Base-by-base conservation (phyloP, 1,140 invertebrate species). In the Apis florea region DNA sequence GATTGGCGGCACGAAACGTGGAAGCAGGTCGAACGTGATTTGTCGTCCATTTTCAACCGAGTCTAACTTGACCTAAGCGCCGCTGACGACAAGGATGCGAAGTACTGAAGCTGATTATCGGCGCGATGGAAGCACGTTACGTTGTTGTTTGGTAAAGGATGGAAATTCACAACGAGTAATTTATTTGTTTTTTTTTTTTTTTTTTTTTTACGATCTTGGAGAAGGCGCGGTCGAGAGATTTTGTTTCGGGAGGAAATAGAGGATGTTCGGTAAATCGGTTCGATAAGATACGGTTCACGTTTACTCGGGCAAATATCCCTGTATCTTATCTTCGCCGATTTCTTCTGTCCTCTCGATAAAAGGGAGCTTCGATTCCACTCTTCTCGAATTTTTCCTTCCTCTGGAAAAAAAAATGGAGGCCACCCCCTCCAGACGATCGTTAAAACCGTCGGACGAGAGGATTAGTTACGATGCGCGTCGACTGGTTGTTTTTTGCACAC, bases 21-120 rank as follows among this genome's bases (percentile, higher is more conserved):
- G n/a, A n/a, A n/a, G n/a, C n/a, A 69, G 53, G 53, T 71, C 51
- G 75, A 53, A 13, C 19, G n/a, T 76, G 67, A 66, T 75, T 40
- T 56, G 71, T n/a, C n/a, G n/a, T 71, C 31, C 67, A 17, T 77
- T 70, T 58, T 64, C 64, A 69, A 40, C 54, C 59, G 49, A 63
- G 67, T 58, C 59, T 68, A 67, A 53, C 19, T 49, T 72, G 47
- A 79, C 61, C 59, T 83, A 80, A 88, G 71, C 81, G 81, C 76
- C 70, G 68, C 70, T n/a, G 53, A 56, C 80, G 79, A 78, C 79
- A 24, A 76, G 56, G 63, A 83, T 31, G 67, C n/a, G 86, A 87
- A 84, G 68, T 75, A 77, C 75, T 53, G 70, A n/a, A n/a, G n/a
- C 63, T 77, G 53, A 74, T 74, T 13, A 58, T 80, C 79, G 71